A percentile compares a stretch with the other conserved stretches of the same genome.
These are phyloP conservation scores for Brevimyrus niger DNA, from an alignment of 2,113 vertebrate species.

Conservation along the genomic window DNA sequence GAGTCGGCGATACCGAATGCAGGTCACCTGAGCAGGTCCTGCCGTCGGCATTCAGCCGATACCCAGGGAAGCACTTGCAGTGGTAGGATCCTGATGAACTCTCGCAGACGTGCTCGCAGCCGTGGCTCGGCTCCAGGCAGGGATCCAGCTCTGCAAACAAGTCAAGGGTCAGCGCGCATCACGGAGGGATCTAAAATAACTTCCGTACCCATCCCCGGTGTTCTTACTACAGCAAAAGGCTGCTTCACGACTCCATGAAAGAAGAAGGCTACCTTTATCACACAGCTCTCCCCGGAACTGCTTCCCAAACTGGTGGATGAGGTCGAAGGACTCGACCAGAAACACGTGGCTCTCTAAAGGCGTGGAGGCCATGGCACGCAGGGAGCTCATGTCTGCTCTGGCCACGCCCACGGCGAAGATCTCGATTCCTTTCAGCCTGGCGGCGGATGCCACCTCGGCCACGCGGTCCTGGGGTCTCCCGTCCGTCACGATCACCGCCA, in stretches of 20 bases:
- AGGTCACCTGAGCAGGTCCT: constrained; percentile 75
- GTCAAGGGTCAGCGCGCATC: constrained; percentile 18
- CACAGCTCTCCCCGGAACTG: constrained; percentile 93
- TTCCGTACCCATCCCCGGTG: not conserved
- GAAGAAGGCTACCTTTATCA: constrained; percentile 57
- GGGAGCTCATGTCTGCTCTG: constrained; percentile 83
- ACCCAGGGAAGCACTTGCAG: constrained; percentile 77
- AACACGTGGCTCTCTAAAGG: constrained; percentile 91
- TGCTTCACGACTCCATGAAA: not conserved
- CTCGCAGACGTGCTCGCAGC: constrained; percentile 85
- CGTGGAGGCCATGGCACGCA: constrained; percentile 84
- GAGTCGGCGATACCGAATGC: not conserved
- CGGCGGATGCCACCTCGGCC: constrained; percentile 80
- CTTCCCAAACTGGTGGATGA: constrained; percentile 86
- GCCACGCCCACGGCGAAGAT: constrained; percentile 91
- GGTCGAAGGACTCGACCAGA: constrained; percentile 89
- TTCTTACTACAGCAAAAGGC: not conserved
- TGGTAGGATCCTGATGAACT: constrained; percentile 70
- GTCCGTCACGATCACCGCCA: constrained; percentile 85
- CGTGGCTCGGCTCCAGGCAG: constrained; percentile 70
- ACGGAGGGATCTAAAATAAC: not conserved
- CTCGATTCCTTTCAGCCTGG: constrained; percentile 79
- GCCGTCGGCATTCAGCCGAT: constrained; percentile 69
- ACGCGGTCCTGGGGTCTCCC: constrained; percentile 92
- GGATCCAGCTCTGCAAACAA: constrained; percentile 65